A percentile compares a stretch with the other conserved stretches of the same genome.
These are phyloP conservation scores for Cartodere bifasciata DNA, from an alignment of 2,888 invertebrate genomes.

Conservation along the genomic window DNA sequence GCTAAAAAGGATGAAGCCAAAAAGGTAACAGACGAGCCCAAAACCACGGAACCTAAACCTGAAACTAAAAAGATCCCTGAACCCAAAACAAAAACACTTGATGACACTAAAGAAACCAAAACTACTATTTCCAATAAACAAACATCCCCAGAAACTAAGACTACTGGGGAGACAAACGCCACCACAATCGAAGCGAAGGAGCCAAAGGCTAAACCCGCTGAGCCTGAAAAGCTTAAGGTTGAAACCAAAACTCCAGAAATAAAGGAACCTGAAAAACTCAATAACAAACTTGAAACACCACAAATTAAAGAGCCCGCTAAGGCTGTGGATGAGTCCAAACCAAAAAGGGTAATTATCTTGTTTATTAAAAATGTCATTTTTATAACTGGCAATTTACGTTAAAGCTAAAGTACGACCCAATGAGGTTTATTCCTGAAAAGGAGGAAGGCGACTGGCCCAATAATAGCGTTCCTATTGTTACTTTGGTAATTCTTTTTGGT, in stretches of 20 bases:
- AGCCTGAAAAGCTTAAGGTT: constrained; percentile 32
- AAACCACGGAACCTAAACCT: constrained; percentile 29
- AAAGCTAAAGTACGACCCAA: constrained; percentile 14
- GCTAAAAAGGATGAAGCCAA: constrained; percentile 12
- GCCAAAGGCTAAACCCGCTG: constrained; percentile 35
- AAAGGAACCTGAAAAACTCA: constrained; percentile 19
- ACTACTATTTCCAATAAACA: constrained; percentile 19
- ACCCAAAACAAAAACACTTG: constrained; percentile 15
- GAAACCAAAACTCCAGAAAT: constrained; percentile 22
- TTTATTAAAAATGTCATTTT: too few species aligned
- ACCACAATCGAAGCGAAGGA: constrained; percentile 13
- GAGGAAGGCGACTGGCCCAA: constrained; percentile 14
- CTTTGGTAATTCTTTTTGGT: constrained; percentile 10
- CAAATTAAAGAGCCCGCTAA: too few species aligned
- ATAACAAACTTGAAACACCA: too few species aligned
- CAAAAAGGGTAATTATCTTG: too few species aligned
- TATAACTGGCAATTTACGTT: too few species aligned
- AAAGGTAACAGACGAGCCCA: constrained; percentile 16
- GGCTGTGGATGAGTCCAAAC: too few species aligned
- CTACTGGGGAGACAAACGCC: too few species aligned
- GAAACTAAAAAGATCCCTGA: constrained; percentile 9
- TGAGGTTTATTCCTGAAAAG: constrained; percentile 13
- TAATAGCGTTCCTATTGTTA: constrained; percentile 14
- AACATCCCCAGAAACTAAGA: constrained; percentile 14
- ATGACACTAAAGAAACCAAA: constrained; percentile 26